Evolutionary conservation across 2,113 vertebrate species (phyloP).

Genomic region (Synodontis membranacea): DNA sequence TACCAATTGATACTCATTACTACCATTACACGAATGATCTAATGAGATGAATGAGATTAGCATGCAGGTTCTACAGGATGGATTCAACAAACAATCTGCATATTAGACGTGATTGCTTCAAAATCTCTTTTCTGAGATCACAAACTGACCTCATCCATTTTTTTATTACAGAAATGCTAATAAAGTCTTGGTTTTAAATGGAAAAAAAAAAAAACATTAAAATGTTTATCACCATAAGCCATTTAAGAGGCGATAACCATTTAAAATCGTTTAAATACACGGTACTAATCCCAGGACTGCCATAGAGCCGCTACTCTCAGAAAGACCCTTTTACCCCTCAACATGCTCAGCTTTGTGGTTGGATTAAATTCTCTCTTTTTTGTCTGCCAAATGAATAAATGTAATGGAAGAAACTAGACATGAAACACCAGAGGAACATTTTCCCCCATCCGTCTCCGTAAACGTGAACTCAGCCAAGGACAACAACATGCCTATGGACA

Average conservation of each 20-base stretch:
- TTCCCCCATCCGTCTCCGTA: background rate
- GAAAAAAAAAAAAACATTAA: background rate
- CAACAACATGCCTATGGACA: background rate
- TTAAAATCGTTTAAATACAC: background rate
- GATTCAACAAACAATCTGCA: background rate
- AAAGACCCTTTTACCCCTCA: background rate
- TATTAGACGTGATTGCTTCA: background rate
- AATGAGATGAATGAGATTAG: background rate
- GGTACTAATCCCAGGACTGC: background rate
- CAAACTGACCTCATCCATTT: background rate
- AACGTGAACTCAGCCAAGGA: background rate
- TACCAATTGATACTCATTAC: background rate
- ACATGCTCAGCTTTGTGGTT: background rate
- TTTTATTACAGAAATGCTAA: background rate
- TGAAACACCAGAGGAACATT: background rate
- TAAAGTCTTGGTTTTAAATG: background rate
- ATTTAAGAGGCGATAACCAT: background rate
- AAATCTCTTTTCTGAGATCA: background rate
- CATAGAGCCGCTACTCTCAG: background rate
- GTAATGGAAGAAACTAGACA: slow-evolving; percentile 14
- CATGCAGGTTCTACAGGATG: background rate
- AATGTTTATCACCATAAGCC: background rate
- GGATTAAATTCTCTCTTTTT: background rate
- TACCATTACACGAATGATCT: background rate
- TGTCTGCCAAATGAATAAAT: slow-evolving; percentile 10